A percentile compares a stretch with the other conserved stretches of the same genome.
These are phyloP conservation scores for Muscidifurax raptorellus DNA, from an alignment of 1,140 invertebrate species.

Conservation along the genomic window DNA sequence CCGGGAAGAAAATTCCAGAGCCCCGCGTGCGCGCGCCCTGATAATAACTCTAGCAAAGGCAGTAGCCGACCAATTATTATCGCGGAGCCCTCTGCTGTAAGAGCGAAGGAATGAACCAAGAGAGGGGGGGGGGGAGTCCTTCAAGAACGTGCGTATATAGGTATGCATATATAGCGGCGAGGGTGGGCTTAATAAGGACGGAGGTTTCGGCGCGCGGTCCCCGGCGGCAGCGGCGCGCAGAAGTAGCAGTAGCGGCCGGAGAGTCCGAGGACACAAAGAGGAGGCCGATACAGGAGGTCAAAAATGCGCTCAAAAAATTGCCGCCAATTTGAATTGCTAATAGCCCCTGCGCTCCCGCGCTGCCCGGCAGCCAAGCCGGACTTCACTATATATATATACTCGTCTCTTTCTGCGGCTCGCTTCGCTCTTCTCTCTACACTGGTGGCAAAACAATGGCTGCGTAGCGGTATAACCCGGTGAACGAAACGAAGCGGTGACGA, in stretches of 20 bases:
- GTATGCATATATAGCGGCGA: constrained; percentile 63
- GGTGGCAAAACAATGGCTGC: constrained; percentile 73
- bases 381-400: constrained; percentile 51
- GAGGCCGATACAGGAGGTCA: constrained; percentile 75
- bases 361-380: constrained; percentile 52
- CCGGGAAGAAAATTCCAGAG: constrained; percentile 38
- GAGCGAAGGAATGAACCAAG: constrained; percentile 45
- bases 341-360: constrained; percentile 62
- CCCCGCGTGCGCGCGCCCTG: not conserved
- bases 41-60: constrained; percentile 44
- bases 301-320: constrained; percentile 77
- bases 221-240: constrained; percentile 34
- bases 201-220: constrained; percentile 69
- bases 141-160: constrained; percentile 55
- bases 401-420: constrained; percentile 44
- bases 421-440: not conserved
- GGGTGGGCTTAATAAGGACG: constrained; percentile 75
- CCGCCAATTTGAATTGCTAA: constrained; percentile 77
- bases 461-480: constrained; percentile 71
- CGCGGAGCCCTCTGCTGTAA: not conserved
- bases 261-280: constrained; percentile 63
- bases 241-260: constrained; percentile 26
- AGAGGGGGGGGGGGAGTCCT: constrained; percentile 59
- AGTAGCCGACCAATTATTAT: constrained; percentile 46
- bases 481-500: constrained; percentile 71